phyloP scores from a whole-genome alignment of 2,888 invertebrate genomes.

The Philonicus albiceps region DNA sequence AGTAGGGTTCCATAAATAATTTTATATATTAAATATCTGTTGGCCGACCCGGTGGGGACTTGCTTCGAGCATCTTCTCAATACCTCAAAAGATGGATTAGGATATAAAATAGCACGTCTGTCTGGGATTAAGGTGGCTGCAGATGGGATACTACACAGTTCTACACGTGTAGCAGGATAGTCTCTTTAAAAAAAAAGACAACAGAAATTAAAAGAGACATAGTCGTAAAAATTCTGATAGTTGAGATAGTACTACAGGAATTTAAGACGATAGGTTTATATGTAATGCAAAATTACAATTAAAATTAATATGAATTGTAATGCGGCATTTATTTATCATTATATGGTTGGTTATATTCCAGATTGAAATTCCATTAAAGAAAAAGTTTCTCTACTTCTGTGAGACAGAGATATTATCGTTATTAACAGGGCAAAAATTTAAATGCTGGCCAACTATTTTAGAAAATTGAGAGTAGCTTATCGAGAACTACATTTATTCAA shows the following conservation, averaged over 20 bases:
- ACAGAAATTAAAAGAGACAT: too few species aligned
- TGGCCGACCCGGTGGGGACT: not conserved
- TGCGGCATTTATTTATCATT: too few species aligned
- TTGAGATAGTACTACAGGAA: too few species aligned
- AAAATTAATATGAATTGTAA: too few species aligned
- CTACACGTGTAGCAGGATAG: not conserved
- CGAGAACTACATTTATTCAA: not conserved
- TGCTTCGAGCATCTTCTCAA: not conserved
- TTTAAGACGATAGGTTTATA: too few species aligned
- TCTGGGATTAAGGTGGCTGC: not conserved
- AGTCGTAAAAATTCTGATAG: too few species aligned
- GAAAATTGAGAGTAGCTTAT: not conserved
- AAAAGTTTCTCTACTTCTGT: not conserved
- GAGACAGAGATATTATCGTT: conserved; percentile 15
- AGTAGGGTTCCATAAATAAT: not conserved
- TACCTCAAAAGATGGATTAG: not conserved
- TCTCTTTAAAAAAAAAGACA: not conserved
- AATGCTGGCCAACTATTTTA: not conserved
- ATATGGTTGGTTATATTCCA: too few species aligned
- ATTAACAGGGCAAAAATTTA: not conserved
- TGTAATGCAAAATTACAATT: too few species aligned
- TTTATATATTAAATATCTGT: not conserved
- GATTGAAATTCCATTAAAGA: not conserved
- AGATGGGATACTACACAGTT: not conserved
- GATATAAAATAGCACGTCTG: not conserved